Percentiles rank a stretch among this genome's conserved stretches.
These are phyloP conservation scores for Mormyrus lacerda DNA, from an alignment of 2,113 vertebrate species.

Conservation along the genomic window DNA sequence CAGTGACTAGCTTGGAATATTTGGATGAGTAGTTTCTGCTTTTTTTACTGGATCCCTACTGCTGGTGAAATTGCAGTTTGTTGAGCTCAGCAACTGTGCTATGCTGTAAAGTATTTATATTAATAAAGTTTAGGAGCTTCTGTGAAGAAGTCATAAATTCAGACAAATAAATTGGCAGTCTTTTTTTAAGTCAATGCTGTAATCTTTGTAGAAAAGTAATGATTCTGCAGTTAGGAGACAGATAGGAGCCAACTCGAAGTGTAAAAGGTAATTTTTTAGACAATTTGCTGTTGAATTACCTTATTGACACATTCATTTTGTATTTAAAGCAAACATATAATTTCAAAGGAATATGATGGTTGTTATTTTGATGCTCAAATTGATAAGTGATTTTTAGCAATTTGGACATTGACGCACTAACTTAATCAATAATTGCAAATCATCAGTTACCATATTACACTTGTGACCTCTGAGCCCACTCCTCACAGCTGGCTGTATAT, in stretches of 20 bases:
- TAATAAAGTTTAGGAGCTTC: not conserved
- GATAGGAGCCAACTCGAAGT: not conserved
- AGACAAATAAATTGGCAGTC: not conserved
- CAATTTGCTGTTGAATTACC: not conserved
- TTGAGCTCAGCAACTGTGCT: not conserved
- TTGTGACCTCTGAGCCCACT: conserved; percentile 38
- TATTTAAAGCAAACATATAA: conserved; percentile 25
- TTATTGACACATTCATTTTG: conserved; percentile 1
- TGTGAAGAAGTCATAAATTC: not conserved
- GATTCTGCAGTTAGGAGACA: not conserved
- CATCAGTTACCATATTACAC: conserved; percentile 58
- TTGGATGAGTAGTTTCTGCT: not conserved
- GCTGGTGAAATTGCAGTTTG: not conserved
- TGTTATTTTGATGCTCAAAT: conserved; percentile 38
- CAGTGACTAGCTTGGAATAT: not conserved
- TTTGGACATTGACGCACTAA: conserved; percentile 54
- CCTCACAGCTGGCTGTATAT: conserved; percentile 30
- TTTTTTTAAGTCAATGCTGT: conserved; percentile 3
- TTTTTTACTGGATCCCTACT: not conserved
- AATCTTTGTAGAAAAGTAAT: not conserved
- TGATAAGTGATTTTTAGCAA: conserved; percentile 38
- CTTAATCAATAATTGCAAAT: conserved; percentile 60
- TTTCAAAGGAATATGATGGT: conserved; percentile 34
- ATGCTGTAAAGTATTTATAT: not conserved
- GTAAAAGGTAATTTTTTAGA: not conserved